A percentile compares a stretch with the other conserved stretches of the same genome.
phyloP scores from a whole-genome alignment of 2,888 invertebrate species.

The Sarcophaga caerulescens region DNA sequence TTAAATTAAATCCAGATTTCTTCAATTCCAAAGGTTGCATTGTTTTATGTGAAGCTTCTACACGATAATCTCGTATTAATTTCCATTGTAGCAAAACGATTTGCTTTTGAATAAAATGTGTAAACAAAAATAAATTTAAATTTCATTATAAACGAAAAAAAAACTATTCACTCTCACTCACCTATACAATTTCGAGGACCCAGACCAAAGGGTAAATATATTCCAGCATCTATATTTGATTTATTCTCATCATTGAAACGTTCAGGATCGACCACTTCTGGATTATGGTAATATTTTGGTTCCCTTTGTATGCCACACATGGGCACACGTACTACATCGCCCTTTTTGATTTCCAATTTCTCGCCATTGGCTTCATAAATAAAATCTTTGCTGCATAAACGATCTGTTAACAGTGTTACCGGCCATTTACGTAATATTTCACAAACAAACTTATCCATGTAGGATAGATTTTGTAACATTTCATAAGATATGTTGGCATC shows the following conservation, averaged over 20 bases:
- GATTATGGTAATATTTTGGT: constrained; percentile 82
- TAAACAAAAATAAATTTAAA: constrained; percentile 82
- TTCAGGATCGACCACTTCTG: constrained; percentile 83
- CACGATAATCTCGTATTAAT: constrained; percentile 69
- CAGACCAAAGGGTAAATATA: constrained; percentile 83
- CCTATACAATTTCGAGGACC: constrained; percentile 85
- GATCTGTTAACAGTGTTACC: constrained; percentile 79
- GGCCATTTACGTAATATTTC: constrained; percentile 82
- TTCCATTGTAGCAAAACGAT: constrained; percentile 71
- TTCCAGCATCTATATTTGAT: constrained; percentile 78
- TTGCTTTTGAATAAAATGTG: constrained; percentile 55
- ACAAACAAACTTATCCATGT: constrained; percentile 84
- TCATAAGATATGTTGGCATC: constrained; percentile 82
- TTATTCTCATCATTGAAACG: constrained; percentile 83
- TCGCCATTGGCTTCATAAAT: constrained; percentile 60
- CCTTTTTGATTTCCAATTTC: constrained; percentile 81
- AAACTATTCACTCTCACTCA: constrained; percentile 57
- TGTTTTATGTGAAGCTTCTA: constrained; percentile 70
- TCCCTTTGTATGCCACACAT: constrained; percentile 81
- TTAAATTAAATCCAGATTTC: constrained; percentile 67
- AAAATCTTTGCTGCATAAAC: constrained; percentile 82
- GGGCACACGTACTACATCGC: constrained; percentile 80
- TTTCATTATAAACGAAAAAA: not conserved
- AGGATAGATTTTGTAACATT: constrained; percentile 82
- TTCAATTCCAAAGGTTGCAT: constrained; percentile 69